Evolutionary conservation across 92 coral and sea anemone species (phyloP), one percentile per base, ranked within the genome.

Genomic region (Paragorgia papillata): DNA sequence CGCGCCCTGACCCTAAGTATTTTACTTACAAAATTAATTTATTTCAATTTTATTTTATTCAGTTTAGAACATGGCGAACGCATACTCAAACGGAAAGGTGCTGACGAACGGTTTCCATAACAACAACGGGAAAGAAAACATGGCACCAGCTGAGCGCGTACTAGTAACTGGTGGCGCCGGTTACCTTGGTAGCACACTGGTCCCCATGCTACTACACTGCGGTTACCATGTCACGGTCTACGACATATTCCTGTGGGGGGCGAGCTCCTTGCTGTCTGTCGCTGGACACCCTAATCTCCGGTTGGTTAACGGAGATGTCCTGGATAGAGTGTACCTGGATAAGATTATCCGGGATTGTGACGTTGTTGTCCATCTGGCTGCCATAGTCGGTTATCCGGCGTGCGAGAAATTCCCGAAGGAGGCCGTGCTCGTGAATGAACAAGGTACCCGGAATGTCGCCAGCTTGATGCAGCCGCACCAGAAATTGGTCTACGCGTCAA

Each of bases 321-420:
- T 92, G 56, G 96, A 92, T 74, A 70, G 62, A 12, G 68, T 62
- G 2, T 82, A 85, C 25, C 82, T 92, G 22, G 69, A 77, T 46
- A 57, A 81, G 63, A 70, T 73, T 44, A 84, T 92, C 66, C 75
- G 80, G 3, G 68, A 65, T 40, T 90, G 96, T 60, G 89, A 88
- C 25, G 79, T 79, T 4, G 70, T 92, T 39, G 80, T 92, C 24
- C 97, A 90, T 66, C 82, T 92, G 35, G 97, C 97, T 20, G 88
- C 97, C 4, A 90, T 90, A 15, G 97, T 92, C 0, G 97, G 97
- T 0, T 92, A 92, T 60, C 97, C 97, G 13, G 97, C 97, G n/a
- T 92, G 97, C 33, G 96, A 92, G 64, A 90, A 90, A 57, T 64
- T 84, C 67, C 83, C 90, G 6, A 54, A 78, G 73, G 56, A 75